Evolutionary conservation across 2,888 invertebrate species (phyloP).

Genomic region (Sepiola atlantica): DNA sequence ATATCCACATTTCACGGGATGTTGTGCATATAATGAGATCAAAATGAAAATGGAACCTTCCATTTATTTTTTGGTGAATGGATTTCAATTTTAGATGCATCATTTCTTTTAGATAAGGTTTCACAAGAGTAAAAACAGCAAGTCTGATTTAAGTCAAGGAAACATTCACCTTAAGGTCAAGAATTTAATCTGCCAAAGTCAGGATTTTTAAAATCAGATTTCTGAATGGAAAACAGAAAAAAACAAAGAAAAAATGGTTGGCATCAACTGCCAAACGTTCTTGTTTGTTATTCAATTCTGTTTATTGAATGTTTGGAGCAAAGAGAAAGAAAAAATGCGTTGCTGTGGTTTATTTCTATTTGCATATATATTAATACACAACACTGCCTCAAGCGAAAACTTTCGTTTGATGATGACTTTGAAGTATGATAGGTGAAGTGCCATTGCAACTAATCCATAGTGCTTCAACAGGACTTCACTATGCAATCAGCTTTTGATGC

Average conservation of each 20-base stretch:
- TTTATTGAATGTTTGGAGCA: not conserved
- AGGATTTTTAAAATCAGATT: not conserved
- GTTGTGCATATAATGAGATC: not conserved
- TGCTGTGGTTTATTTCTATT: no score
- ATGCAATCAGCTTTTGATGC: no score
- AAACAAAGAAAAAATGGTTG: no score
- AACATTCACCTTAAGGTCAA: not conserved
- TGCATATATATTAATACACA: no score
- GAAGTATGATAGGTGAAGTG: no score
- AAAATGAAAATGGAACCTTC: not conserved
- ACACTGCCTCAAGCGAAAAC: no score
- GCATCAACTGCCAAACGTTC: no score
- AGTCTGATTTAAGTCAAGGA: not conserved
- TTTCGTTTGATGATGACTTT: no score
- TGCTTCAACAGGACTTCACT: no score
- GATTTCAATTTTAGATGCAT: not conserved
- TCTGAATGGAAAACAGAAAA: not conserved
- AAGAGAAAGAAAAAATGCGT: no score
- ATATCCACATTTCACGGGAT: not conserved
- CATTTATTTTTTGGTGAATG: not conserved
- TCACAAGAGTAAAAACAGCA: not conserved
- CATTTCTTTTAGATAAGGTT: not conserved
- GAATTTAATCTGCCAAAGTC: not conserved
- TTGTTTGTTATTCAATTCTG: not conserved
- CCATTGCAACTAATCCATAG: no score